Percentiles rank a stretch among this genome's conserved stretches.
These are phyloP conservation scores for Furnarius figulus DNA, from an alignment of 2,113 vertebrate genomes.

Conservation along the genomic window DNA sequence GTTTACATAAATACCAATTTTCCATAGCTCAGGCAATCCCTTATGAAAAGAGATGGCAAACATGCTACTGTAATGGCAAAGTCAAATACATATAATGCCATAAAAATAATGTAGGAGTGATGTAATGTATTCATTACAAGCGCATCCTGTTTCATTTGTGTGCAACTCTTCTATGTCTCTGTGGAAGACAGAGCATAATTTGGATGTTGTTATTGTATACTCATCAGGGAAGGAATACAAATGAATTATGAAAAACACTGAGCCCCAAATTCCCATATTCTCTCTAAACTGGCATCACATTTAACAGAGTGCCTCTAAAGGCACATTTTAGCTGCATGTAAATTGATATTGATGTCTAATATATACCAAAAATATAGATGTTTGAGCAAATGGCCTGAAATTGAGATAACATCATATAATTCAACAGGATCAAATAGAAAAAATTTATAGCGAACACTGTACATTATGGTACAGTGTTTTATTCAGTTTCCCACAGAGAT, in stretches of 20 bases:
- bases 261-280: neutral
- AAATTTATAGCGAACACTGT: neutral
- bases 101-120: neutral
- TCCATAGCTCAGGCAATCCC: neutral
- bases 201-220: neutral
- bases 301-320: neutral
- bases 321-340: neutral
- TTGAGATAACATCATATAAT: neutral
- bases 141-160: neutral
- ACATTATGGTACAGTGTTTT: neutral
- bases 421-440: neutral
- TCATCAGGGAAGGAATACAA: neutral
- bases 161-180: neutral
- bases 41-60: neutral
- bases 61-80: neutral
- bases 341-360: neutral
- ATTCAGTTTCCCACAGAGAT: neutral
- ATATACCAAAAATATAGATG: neutral
- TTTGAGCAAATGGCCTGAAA: neutral
- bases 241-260: neutral
- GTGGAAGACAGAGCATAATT: neutral
- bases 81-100: neutral
- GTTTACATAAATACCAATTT: neutral
- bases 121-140: neutral
- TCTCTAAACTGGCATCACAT: neutral